phyloP scores from a whole-genome alignment of 2,113 vertebrate genomes.

The Clarias gariepinus region DNA sequence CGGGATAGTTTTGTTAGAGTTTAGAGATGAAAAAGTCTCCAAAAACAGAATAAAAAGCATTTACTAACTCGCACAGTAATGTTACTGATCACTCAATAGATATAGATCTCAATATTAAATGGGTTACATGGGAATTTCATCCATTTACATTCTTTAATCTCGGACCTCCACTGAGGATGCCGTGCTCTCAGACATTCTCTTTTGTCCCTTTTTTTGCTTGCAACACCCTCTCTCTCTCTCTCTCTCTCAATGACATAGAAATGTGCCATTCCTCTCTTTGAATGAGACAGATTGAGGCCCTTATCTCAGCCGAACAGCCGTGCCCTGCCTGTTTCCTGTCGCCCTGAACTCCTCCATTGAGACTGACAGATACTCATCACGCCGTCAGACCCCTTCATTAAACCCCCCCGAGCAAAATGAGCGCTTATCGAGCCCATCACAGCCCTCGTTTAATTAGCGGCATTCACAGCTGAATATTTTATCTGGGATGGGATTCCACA shows the following conservation, averaged over 20 bases:
- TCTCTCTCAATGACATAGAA: neutral
- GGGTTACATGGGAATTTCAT: constrained; percentile 9
- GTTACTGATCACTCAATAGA: neutral
- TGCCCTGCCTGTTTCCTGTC: constrained; percentile 46
- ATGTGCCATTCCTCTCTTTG: constrained; percentile 35
- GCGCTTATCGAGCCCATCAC: constrained; percentile 67
- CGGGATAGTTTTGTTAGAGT: neutral
- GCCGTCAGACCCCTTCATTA: constrained; percentile 75
- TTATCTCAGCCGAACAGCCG: constrained; percentile 68
- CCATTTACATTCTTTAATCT: neutral
- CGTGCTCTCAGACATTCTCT: neutral
- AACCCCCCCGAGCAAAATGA: constrained; percentile 65
- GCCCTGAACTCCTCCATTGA: constrained; percentile 57
- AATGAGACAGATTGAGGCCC: constrained; percentile 42
- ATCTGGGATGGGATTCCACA: constrained; percentile 13
- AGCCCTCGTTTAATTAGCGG: constrained; percentile 71
- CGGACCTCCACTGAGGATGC: neutral
- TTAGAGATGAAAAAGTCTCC: neutral
- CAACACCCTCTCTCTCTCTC: neutral
- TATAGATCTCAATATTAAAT: neutral
- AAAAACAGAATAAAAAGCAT: neutral
- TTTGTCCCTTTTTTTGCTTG: neutral
- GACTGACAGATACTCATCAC: constrained; percentile 74
- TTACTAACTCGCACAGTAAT: neutral
- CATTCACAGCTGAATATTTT: constrained; percentile 47